A percentile compares a stretch with the other conserved stretches of the same genome.
These are phyloP conservation scores for Hozukius guyotensis DNA, from an alignment of 2,797 vertebrate species.

Conservation along the genomic window DNA sequence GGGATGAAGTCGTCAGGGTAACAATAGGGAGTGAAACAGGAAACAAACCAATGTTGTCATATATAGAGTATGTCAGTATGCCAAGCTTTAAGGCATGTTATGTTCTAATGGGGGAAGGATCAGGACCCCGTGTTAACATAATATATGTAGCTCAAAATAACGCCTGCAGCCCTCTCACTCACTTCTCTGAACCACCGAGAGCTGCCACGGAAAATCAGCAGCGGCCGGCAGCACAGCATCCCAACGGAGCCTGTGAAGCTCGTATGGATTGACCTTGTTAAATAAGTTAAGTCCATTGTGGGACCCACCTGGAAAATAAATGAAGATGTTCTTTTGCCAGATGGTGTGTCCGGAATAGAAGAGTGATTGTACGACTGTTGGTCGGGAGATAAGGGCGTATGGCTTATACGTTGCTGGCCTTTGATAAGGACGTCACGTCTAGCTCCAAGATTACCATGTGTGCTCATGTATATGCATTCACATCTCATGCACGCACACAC, in stretches of 20 bases:
- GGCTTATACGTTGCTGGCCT: slow-evolving; percentile 10
- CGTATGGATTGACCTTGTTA: slow-evolving; percentile 73
- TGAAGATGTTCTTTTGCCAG: slow-evolving; percentile 61
- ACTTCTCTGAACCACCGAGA: slow-evolving; percentile 34
- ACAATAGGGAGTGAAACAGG: slow-evolving; percentile 40
- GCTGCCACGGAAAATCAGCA: slow-evolving; percentile 38
- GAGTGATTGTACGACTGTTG: slow-evolving; percentile 16
- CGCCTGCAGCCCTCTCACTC: slow-evolving; percentile 8
- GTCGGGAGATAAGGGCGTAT: slow-evolving; percentile 40
- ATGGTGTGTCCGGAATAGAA: slow-evolving; percentile 53
- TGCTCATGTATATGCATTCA: slow-evolving; percentile 31
- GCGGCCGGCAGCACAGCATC: slow-evolving; percentile 31
- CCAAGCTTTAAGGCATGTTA: slow-evolving; percentile 17
- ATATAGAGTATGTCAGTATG: slow-evolving; percentile 23
- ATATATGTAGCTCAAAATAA: slow-evolving; percentile 61
- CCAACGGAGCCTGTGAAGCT: slow-evolving; percentile 69
- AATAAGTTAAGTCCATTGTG: slow-evolving; percentile 74
- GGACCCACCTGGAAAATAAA: slow-evolving; percentile 73
- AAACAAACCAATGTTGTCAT: slow-evolving; percentile 41
- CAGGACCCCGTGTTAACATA: slow-evolving; percentile 43
- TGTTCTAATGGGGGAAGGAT: slow-evolving; percentile 16
- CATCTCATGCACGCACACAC: not conserved
- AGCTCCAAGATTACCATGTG: slow-evolving; percentile 37
- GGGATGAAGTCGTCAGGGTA: slow-evolving; percentile 40
- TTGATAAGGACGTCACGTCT: slow-evolving; percentile 31